Conservation (phyloP, 1,140 invertebrate genomes). For the Teleopsis dalmanni region DNA sequence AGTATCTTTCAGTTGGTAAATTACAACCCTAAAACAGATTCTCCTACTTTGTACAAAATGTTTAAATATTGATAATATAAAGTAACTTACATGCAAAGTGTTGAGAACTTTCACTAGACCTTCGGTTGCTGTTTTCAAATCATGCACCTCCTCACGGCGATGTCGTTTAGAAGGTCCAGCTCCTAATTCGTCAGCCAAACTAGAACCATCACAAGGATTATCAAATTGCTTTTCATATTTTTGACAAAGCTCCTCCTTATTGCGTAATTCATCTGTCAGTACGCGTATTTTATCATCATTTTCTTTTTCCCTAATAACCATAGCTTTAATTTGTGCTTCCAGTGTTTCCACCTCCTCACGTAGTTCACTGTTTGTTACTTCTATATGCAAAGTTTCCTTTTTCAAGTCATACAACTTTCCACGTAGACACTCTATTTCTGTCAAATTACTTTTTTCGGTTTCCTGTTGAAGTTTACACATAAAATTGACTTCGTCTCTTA, state of each 20-base stretch:
- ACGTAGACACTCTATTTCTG: slow-evolving; percentile 46
- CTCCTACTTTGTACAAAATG: too few relatives aligned
- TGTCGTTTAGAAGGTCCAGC: slow-evolving; percentile 34
- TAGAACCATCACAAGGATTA: slow-evolving; percentile 27
- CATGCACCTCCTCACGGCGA: slow-evolving; percentile 21
- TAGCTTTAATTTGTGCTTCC: slow-evolving; percentile 30
- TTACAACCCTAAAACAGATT: too few relatives aligned
- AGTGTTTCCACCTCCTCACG: slow-evolving; percentile 49
- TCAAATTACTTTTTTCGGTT: slow-evolving; percentile 44
- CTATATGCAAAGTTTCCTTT: slow-evolving; percentile 50
- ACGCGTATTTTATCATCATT: slow-evolving; percentile 26
- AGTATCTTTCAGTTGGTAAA: slow-evolving; percentile 34
- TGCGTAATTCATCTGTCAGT: slow-evolving; percentile 34
- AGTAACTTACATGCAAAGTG: slow-evolving; percentile 24
- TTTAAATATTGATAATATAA: background rate
- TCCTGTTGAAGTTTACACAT: slow-evolving; percentile 43
- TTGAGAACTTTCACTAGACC: slow-evolving; percentile 28
- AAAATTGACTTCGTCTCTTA: slow-evolving; percentile 33
- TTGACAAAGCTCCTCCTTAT: slow-evolving; percentile 32
- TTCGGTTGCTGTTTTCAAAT: slow-evolving; percentile 25
- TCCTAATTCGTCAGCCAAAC: slow-evolving; percentile 33
- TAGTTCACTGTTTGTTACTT: slow-evolving; percentile 53
- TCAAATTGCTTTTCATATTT: slow-evolving; percentile 23
- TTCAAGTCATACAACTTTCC: slow-evolving; percentile 46
- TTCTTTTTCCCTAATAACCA: slow-evolving; percentile 18